phyloP scores from a whole-genome alignment of 2,797 vertebrate species.

The Jordanella pulchra region DNA sequence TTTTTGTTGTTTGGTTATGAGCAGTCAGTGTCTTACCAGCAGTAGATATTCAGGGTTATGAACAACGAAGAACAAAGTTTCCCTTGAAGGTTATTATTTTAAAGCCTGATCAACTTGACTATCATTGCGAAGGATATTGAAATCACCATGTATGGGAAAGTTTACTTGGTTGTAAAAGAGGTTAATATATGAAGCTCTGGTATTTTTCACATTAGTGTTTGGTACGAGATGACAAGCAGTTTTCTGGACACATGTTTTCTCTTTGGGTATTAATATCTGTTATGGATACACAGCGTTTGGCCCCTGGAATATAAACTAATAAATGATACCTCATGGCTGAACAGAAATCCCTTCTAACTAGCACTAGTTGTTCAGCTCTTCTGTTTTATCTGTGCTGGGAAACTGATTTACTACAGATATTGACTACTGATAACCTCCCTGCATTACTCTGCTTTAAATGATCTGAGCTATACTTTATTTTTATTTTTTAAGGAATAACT shows the following conservation, averaged over 20 bases:
- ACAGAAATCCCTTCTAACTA: not conserved
- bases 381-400: not conserved
- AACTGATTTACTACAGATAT: not conserved
- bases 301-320: no score
- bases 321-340: no score
- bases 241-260: not conserved
- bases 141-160: not conserved
- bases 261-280: not conserved
- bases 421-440: not conserved
- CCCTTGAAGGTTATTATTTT: not conserved
- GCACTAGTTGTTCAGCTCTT: not conserved
- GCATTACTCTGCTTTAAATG: not conserved
- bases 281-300: no score
- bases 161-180: not conserved
- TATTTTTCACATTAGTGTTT: not conserved
- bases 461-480: not conserved
- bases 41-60: not conserved
- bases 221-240: no score
- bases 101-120: no score
- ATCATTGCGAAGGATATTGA: no score
- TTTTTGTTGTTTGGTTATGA: not conserved
- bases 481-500: not conserved
- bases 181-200: not conserved
- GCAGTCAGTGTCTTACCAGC: not conserved
- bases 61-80: no score